Evolutionary conservation across 2,888 invertebrate genomes (phyloP), one percentile per base, ranked within the genome.

Genomic region (Volucella inanis): DNA sequence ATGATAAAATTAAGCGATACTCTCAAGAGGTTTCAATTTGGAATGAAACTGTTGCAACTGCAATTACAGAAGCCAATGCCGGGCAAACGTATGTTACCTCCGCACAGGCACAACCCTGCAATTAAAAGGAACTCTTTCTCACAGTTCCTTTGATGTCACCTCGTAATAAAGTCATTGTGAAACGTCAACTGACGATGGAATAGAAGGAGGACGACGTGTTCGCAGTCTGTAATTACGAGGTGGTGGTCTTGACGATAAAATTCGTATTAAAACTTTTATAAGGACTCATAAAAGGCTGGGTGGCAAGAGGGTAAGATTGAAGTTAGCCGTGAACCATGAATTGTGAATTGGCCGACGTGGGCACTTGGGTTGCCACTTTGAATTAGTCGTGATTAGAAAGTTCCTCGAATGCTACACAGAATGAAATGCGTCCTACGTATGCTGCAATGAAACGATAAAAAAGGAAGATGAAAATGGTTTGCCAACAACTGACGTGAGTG

Each of bases 111-210:
- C 31, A 47, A n/a, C 41, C 55, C 54, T 49, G 84, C 81, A 85
- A 85, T 81, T 77, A 81, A 81, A 41, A 62, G 79, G 80, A 81
- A 81, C 85, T 85, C 85, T 81, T 81, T 85, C 81, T 72, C 76
- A 76, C 68, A 81, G 62, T 77, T 76, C 61, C 76, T 84, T 85
- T 85, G 85, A 85, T 85, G 85, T 85, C 85, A 85, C 85, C 55
- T 80, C 81, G 81, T 85, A 85, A 85, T 85, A 85, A 77, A 85
- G 85, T 76, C 76, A 77, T 85, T 85, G 81, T 72, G 68, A 55
- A 55, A 52, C 68, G 65, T 52, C 71, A 49, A 65, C 61, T 75
- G 62, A 38, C 75, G 57, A 61, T 54, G 71, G 31, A 59, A 81
- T 72, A 81, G 76, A 45, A 57, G 71, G 75, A 76, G 71, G 71